phyloP scores from a whole-genome alignment of 2,797 vertebrate genomes.

The Clarias platycephalus region DNA sequence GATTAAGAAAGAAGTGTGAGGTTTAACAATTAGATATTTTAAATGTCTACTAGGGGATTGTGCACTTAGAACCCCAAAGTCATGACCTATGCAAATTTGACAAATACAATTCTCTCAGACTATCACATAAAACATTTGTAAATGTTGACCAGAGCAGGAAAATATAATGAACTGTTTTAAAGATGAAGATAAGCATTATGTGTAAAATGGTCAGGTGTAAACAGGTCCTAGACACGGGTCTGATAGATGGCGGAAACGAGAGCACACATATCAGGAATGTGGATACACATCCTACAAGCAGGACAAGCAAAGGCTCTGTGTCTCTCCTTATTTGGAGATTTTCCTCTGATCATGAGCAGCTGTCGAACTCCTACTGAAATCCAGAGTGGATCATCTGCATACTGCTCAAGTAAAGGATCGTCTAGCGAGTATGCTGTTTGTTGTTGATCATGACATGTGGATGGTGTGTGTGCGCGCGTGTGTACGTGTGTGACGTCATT shows the following conservation, averaged over 20 bases:
- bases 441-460: conserved; percentile 5
- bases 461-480: background rate
- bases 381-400: background rate
- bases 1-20: background rate
- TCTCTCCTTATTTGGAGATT: background rate
- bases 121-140: background rate
- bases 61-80: background rate
- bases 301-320: background rate
- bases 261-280: background rate
- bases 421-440: too few relatives aligned
- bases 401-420: background rate
- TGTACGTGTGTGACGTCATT: background rate
- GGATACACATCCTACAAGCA: background rate
- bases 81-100: background rate
- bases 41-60: background rate
- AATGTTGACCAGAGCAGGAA: background rate
- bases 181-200: background rate
- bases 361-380: background rate
- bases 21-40: background rate
- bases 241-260: background rate
- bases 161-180: background rate
- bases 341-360: conserved; percentile 3
- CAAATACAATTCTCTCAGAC: background rate
- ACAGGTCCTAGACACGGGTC: background rate
- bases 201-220: background rate